These are phyloP conservation scores for Desoria tigrina DNA, from an alignment of 2,888 invertebrate genomes.

Conservation along the genomic window DNA sequence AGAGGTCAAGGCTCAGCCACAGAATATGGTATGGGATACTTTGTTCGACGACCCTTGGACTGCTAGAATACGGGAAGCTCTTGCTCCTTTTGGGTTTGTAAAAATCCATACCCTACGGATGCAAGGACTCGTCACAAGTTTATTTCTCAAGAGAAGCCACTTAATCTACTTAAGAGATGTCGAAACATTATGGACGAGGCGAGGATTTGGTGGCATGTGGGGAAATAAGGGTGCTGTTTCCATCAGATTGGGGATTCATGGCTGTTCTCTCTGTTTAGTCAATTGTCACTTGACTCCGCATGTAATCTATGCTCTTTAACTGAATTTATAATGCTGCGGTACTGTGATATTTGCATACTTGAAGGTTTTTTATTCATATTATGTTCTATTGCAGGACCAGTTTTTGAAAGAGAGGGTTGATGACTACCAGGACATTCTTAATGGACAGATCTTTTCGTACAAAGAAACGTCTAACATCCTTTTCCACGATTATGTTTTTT, in stretches of 20 bases:
- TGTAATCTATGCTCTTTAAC: too few relatives aligned
- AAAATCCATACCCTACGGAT: slow-evolving; percentile 77
- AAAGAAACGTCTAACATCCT: slow-evolving; percentile 78
- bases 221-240: slow-evolving; percentile 95
- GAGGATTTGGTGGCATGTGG: slow-evolving; percentile 91
- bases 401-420: slow-evolving; percentile 78
- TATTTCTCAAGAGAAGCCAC: slow-evolving; percentile 77
- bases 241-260: slow-evolving; percentile 81
- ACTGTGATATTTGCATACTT: too few relatives aligned
- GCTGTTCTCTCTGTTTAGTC: slow-evolving; percentile 82
- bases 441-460: slow-evolving; percentile 77
- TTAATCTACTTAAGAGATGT: slow-evolving; percentile 78
- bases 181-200: slow-evolving; percentile 83
- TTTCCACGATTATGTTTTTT: slow-evolving; percentile 92
- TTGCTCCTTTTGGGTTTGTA: slow-evolving; percentile 58
- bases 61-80: slow-evolving; percentile 44
- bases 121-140: slow-evolving; percentile 77
- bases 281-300: slow-evolving; percentile 90
- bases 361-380: too few relatives aligned
- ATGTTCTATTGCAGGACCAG: too few relatives aligned
- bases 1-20: slow-evolving; percentile 86
- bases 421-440: slow-evolving; percentile 84
- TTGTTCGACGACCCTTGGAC: slow-evolving; percentile 87
- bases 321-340: too few relatives aligned
- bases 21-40: slow-evolving; percentile 77